Evolutionary conservation across 2,797 vertebrate genomes (phyloP).

Genomic region (Tarsius wallacei): DNA sequence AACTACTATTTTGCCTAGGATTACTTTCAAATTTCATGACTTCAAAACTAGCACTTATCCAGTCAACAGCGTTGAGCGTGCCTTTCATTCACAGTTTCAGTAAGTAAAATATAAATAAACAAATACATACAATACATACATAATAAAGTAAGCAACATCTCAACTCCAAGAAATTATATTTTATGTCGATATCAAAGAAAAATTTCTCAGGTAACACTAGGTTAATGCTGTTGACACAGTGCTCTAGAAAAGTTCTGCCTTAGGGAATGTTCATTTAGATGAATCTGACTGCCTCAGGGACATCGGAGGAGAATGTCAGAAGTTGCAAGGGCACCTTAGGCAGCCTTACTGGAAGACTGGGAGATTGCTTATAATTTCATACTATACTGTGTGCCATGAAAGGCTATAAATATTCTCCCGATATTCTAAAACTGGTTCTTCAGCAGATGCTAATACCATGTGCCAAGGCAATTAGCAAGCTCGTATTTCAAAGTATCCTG

Average conservation of each 20-base stretch:
- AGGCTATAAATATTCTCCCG: constrained; percentile 72
- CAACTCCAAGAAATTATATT: constrained; percentile 50
- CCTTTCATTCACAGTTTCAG: not conserved
- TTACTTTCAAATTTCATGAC: not conserved
- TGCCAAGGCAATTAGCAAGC: constrained; percentile 68
- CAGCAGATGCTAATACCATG: constrained; percentile 70
- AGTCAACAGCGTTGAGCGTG: not conserved
- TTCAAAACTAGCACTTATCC: not conserved
- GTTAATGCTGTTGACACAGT: constrained; percentile 58
- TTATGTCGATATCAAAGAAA: constrained; percentile 61
- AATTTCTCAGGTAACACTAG: constrained; percentile 16
- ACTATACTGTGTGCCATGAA: constrained; percentile 50
- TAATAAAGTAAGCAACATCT: not conserved
- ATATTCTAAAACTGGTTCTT: constrained; percentile 64
- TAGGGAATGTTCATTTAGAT: constrained; percentile 60
- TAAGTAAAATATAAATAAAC: not conserved
- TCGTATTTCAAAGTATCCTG: constrained; percentile 70
- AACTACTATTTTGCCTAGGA: not conserved
- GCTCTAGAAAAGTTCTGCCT: constrained; percentile 68
- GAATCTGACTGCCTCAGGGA: constrained; percentile 66
- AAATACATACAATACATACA: not conserved
- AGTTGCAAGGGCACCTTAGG: constrained; percentile 73
- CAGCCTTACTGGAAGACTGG: not conserved
- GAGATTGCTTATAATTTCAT: constrained; percentile 61
- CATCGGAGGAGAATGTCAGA: constrained; percentile 19